These are phyloP conservation scores for Battus philenor DNA, from an alignment of 1,140 invertebrate species.

Conservation along the genomic window DNA sequence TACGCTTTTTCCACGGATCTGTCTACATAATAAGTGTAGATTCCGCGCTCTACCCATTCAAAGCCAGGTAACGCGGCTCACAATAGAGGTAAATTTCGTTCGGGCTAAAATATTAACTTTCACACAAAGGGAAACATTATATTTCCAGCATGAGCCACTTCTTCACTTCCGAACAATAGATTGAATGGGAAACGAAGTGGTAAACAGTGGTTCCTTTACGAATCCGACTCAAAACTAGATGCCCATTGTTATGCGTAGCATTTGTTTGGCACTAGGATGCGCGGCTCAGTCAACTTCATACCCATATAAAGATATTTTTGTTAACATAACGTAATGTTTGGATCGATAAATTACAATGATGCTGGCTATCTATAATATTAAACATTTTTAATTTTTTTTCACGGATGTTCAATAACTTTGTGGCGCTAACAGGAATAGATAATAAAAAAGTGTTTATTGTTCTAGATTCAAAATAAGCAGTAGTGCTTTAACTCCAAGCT, in stretches of 20 bases:
- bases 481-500: too few relatives aligned
- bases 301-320: too few relatives aligned
- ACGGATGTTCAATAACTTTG: too few relatives aligned
- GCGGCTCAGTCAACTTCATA: too few relatives aligned
- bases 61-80: slow-evolving; percentile 57
- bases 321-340: too few relatives aligned
- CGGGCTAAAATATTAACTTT: slow-evolving; percentile 74
- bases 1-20: slow-evolving; percentile 38
- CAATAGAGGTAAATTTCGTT: slow-evolving; percentile 63
- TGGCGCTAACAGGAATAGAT: too few relatives aligned
- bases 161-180: slow-evolving; percentile 71
- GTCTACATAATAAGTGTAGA: slow-evolving; percentile 56
- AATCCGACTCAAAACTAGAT: slow-evolving; percentile 31
- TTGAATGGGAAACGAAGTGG: slow-evolving; percentile 71
- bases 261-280: slow-evolving; percentile 5
- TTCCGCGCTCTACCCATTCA: slow-evolving; percentile 56
- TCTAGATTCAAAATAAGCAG: too few relatives aligned
- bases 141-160: slow-evolving; percentile 66
- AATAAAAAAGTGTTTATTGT: too few relatives aligned
- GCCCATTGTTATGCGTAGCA: slow-evolving; percentile 21
- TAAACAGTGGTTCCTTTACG: slow-evolving; percentile 65
- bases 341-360: too few relatives aligned
- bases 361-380: too few relatives aligned
- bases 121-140: slow-evolving; percentile 69
- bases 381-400: too few relatives aligned